Conservation (phyloP, 2,888 invertebrate species). For the Scaptomyza reducta region DNA sequence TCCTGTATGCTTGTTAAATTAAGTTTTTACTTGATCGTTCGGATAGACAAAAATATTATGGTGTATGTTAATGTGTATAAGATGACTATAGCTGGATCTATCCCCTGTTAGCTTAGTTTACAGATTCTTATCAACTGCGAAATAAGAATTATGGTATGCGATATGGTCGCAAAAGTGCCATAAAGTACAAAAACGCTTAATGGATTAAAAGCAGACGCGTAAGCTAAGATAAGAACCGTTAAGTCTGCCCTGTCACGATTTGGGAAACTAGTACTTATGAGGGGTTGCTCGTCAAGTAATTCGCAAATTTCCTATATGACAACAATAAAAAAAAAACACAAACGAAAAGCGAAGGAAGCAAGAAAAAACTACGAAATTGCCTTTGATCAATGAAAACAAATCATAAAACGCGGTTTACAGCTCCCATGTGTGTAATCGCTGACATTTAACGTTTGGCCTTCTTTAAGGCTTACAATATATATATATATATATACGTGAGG, state of each 20-base stretch:
- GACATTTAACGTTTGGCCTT: slow-evolving; percentile 62
- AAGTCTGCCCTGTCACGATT: slow-evolving; percentile 25
- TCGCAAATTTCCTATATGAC: slow-evolving; percentile 27
- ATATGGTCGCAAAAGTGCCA: slow-evolving; percentile 25
- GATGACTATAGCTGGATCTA: too few species aligned
- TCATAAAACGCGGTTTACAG: slow-evolving; percentile 84
- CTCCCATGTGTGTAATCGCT: slow-evolving; percentile 84
- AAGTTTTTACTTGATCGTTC: too few species aligned
- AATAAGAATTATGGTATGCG: slow-evolving; percentile 9
- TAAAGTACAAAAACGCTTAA: slow-evolving; percentile 36
- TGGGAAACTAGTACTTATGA: slow-evolving; percentile 37
- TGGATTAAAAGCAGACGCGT: slow-evolving; percentile 20
- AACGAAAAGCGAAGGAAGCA: background rate
- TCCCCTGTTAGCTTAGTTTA: background rate
- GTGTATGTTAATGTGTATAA: too few species aligned
- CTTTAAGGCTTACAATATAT: slow-evolving; percentile 41
- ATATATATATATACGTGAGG: slow-evolving; percentile 43
- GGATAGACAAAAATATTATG: too few species aligned
- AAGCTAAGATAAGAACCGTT: slow-evolving; percentile 18
- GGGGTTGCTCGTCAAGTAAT: slow-evolving; percentile 37
- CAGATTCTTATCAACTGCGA: background rate
- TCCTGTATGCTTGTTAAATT: too few species aligned
- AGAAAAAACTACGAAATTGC: slow-evolving; percentile 31
- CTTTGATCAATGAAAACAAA: slow-evolving; percentile 78
- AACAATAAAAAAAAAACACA: background rate